Evolutionary conservation across 2,888 invertebrate genomes (phyloP), one percentile per base, ranked within the genome.

Genomic region (Epicampocera succincta): DNA sequence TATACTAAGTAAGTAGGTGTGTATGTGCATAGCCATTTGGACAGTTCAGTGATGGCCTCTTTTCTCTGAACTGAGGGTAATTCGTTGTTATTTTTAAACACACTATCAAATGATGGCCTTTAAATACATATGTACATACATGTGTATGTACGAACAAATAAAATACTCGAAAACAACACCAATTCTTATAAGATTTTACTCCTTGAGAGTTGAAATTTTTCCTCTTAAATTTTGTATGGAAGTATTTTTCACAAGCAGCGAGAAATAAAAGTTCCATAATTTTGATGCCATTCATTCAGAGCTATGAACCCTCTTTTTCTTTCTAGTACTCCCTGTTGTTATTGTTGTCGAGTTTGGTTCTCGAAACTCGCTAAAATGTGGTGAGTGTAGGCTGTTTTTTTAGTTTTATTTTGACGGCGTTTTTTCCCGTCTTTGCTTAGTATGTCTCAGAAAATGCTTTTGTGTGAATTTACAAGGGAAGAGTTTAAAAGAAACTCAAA

Each of bases 111-210:
- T 40, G 3, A 50, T 74, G 46, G 74, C 40, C 29, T 54, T 42
- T 63, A 17, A 42, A 48, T 56, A 38, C 56, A n/a, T 44, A 33
- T 33, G n/a, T n/a, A n/a, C n/a, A n/a, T n/a, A n/a, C n/a, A n/a
- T n/a, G n/a, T n/a, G n/a, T n/a, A n/a, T n/a, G n/a, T n/a, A n/a
- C n/a, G n/a, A n/a, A n/a, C n/a, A n/a, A n/a, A n/a, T n/a, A n/a
- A 25, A 25, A 52, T 50, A 29, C 61, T 77, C 15, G 15, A 68
- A 25, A 52, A 44, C 8, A 63, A 48, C 12, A 44, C 25, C 38
- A 66, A 61, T 76, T 80, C 75, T 72, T 80, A 80, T 81, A 81
- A 76, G 80, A 80, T 80, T 80, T 76, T 65, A 80, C 52, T 76
- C 44, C 75, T 74, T 63, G 80, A 80, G 80, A 81, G 80, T 76